Percentiles rank a stretch among this genome's conserved stretches.
These are phyloP conservation scores for Lamellibrachia luymesi DNA, from an alignment of 1,140 invertebrate genomes.

Conservation along the genomic window DNA sequence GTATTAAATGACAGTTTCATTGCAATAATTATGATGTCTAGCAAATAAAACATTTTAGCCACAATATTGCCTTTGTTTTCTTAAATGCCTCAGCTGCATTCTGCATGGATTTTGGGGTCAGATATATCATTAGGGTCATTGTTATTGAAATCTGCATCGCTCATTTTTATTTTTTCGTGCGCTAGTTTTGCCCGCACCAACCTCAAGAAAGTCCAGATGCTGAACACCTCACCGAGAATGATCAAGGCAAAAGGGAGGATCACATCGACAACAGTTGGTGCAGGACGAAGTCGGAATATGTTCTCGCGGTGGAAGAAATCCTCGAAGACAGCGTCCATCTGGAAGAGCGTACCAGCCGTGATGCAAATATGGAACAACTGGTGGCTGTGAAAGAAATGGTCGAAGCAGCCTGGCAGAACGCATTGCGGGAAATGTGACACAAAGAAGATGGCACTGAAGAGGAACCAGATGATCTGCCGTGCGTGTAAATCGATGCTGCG, in stretches of 20 bases:
- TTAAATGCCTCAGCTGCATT: neutral
- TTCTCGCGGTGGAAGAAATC: slow-evolving; percentile 21
- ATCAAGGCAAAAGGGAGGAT: neutral
- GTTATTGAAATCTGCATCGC: neutral
- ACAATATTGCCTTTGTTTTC: neutral
- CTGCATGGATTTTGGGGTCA: neutral
- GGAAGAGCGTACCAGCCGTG: slow-evolving; percentile 19
- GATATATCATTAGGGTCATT: neutral
- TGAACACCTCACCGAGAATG: neutral
- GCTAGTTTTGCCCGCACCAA: neutral
- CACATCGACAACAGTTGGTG: slow-evolving; percentile 19
- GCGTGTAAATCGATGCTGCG: slow-evolving; percentile 43
- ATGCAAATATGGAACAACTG: slow-evolving; percentile 55
- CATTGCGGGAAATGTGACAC: slow-evolving; percentile 51
- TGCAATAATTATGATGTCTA: neutral
- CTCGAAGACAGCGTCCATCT: slow-evolving; percentile 27
- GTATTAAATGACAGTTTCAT: neutral
- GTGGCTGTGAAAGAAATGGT: slow-evolving; percentile 53
- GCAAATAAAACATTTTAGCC: neutral
- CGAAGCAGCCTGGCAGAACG: slow-evolving; percentile 51
- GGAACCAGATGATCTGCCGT: slow-evolving; percentile 51
- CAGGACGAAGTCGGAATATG: slow-evolving; percentile 9
- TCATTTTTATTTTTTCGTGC: neutral
- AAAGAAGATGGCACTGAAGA: slow-evolving; percentile 50
- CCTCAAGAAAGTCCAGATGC: neutral